These are phyloP conservation scores for Bursaphelenchus mucronatus DNA, from an alignment of 1,140 invertebrate genomes.

Conservation along the genomic window DNA sequence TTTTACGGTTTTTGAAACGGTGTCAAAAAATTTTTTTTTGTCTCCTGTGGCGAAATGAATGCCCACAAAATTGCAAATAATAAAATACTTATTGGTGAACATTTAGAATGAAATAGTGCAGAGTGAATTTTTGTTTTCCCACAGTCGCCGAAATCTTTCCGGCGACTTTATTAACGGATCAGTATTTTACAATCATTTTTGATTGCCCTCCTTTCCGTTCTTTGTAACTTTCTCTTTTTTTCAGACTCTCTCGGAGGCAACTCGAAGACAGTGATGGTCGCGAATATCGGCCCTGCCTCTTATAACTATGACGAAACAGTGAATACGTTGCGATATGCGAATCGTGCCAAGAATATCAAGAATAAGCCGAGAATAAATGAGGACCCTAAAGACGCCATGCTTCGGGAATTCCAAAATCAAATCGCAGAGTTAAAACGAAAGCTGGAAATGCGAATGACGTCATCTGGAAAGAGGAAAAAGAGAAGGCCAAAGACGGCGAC, in stretches of 20 bases:
- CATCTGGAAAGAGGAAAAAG: conserved; percentile 60
- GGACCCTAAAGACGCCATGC: conserved; percentile 84
- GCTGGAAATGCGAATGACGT: conserved; percentile 62
- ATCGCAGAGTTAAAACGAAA: conserved; percentile 45
- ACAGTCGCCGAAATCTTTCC: background rate
- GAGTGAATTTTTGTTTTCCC: too few relatives aligned
- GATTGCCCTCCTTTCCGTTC: conserved; percentile 16
- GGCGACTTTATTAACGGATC: too few relatives aligned
- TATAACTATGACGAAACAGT: conserved; percentile 93
- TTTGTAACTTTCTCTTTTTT: conserved; percentile 24
- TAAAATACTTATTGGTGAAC: too few relatives aligned
- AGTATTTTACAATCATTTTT: too few relatives aligned
- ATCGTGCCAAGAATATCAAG: conserved; percentile 89
- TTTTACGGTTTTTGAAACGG: too few relatives aligned
- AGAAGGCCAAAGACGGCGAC: conserved; percentile 19
- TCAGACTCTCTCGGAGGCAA: conserved; percentile 88
- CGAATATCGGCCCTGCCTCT: conserved; percentile 87
- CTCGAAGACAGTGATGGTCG: conserved; percentile 93
- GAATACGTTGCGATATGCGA: conserved; percentile 84
- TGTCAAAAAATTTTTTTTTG: too few relatives aligned
- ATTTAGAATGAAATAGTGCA: too few relatives aligned
- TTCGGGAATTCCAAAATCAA: conserved; percentile 74
- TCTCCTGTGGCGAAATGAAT: too few relatives aligned
- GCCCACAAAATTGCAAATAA: too few relatives aligned
- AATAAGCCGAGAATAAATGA: conserved; percentile 92